Base-by-base conservation (phyloP, 2,113 vertebrate genomes). In the Anser brachyrhynchus region DNA sequence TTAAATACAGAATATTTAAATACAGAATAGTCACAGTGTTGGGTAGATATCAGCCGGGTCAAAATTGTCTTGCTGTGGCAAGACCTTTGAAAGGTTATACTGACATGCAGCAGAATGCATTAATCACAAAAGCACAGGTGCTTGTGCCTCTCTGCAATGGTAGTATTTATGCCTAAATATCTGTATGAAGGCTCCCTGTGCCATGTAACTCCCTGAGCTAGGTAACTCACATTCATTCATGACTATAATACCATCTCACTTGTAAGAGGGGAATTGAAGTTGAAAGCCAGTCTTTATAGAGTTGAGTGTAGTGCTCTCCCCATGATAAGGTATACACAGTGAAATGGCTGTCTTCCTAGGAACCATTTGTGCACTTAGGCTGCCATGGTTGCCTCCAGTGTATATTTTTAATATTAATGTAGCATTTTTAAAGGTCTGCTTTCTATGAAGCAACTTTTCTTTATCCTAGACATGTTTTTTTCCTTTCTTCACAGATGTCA, bases 331-430 rank as follows among this genome's bases (percentile, higher is more conserved):
- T 46, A 52, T 29, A 51, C 12, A 13, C 46, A 65, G 46, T 22
- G 52, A 43, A 57, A 84, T 85, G 52, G 58, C 79, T 84, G 66
- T 59, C 61, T 92, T 85, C 95, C 21, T 86, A 92, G 57, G 59
- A 91, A 84, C 54, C 15, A 15, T 71, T 73, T 31, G 1, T 52
- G 84, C 52, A 86, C 43, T 81, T 92, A 11, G 13, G 35, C 69
- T 20, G 6, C 26, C 14, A 19, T 33, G n/a, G 23, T 33, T 78
- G 78, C 33, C 80, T 33, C 55, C 28, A 15, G 61, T 37, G 72
- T 33, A 78, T 91, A 88, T 88, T 86, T 87, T 94, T 88, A 82
- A 64, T 37, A 91, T 79, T 97, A 95, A 92, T 21, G 69, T 21
- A 96, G 67, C 33, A 26, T 77, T 93, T 95, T 71, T 62, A 93